Evolutionary conservation across 2,797 vertebrate genomes (phyloP), one percentile per base, ranked within the genome.

Genomic region (Coregonus sp.): DNA sequence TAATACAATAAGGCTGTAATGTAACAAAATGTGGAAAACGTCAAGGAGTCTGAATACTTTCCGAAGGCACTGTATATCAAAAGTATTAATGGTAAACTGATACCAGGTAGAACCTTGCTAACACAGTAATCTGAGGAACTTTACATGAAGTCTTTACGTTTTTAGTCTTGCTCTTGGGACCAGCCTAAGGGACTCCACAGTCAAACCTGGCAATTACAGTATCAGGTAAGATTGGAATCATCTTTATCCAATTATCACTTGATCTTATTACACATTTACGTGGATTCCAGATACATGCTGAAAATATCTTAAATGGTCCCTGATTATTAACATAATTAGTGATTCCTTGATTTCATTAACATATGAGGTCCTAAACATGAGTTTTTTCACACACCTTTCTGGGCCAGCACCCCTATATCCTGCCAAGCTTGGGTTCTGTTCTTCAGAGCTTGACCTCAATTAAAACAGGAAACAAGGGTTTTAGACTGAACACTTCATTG

Each of bases 401-500:
- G 68, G 74, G 33, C 66, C 73, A 51, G 35, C 20, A n/a, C 50
- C n/a, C 50, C 63, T 65, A 25, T 20, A 63, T 80, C 69, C 77
- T 47, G 9, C 79, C 74, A 88, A 67, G 73, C 29, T 75, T 82
- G 74, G 66, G 70, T 80, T 89, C 74, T 80, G 77, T 78, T 84
- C 81, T 81, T 73, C 37, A 54, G 4, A 70, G 72, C 78, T 82
- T 82, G 79, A 76, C 76, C 66, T 80, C 63, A 79, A 82, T 81
- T 78, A 81, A 82, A 83, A 78, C 51, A 65, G 72, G 18, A 77
- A 79, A 80, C 59, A 33, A 76, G 73, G 59, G 67, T 77, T 81
- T 72, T 74, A 75, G 80, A 82, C 82, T 80, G 81, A 88, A 84
- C 78, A 78, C 75, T 90, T 90, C 87, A 86, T 86, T 71, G 74